Evolutionary conservation across 2,113 vertebrate genomes (phyloP).

Genomic region (Phalacrocorax carbo): DNA sequence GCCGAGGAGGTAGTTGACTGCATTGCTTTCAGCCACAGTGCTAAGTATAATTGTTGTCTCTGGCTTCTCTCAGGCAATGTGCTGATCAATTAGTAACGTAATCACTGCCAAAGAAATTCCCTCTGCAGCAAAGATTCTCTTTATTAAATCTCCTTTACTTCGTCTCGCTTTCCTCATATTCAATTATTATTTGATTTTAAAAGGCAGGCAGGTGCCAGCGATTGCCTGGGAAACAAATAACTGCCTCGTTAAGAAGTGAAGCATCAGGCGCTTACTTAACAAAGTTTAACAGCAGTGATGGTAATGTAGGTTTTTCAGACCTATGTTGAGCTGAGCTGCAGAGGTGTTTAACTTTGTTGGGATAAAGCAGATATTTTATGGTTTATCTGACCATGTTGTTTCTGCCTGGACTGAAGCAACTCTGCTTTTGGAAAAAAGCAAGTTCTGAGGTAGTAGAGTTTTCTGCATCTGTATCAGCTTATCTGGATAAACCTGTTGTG

Average conservation of each 20-base stretch:
- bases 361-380: not conserved
- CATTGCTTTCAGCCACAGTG: slow-evolving; percentile 73
- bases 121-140: slow-evolving; percentile 65
- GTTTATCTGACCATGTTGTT: not conserved
- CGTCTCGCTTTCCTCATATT: slow-evolving; percentile 65
- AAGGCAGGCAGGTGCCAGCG: slow-evolving; percentile 67
- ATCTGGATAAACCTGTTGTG: slow-evolving; percentile 29
- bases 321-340: not conserved
- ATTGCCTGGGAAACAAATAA: slow-evolving; percentile 73
- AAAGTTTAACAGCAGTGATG: slow-evolving; percentile 26
- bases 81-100: slow-evolving; percentile 73
- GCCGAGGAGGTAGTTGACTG: slow-evolving; percentile 96
- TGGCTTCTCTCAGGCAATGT: slow-evolving; percentile 63
- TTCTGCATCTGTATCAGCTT: slow-evolving; percentile 28
- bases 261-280: slow-evolving; percentile 45
- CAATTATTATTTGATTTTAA: slow-evolving; percentile 78
- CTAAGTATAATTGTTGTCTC: slow-evolving; percentile 70
- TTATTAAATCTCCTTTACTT: slow-evolving; percentile 73
- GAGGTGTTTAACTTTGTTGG: not conserved
- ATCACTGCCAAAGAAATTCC: slow-evolving; percentile 72
- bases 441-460: not conserved
- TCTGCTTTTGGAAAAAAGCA: not conserved
- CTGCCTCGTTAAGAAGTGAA: slow-evolving; percentile 63
- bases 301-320: not conserved
- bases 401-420: not conserved